A percentile compares a stretch with the other conserved stretches of the same genome.
phyloP scores from a whole-genome alignment of 2,113 vertebrate genomes.

The Glaucidium brasilianum region DNA sequence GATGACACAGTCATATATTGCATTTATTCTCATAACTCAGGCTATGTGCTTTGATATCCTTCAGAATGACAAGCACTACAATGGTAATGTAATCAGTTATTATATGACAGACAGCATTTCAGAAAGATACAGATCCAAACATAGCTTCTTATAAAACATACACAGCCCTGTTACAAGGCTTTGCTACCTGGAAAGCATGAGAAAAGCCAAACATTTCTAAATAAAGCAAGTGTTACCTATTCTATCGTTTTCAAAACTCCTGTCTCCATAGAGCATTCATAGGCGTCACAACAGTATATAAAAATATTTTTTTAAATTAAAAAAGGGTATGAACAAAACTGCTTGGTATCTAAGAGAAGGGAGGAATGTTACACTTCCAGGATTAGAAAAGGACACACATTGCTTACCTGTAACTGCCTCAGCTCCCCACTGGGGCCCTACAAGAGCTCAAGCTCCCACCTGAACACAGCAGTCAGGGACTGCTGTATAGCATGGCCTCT shows the following conservation, averaged over 20 bases:
- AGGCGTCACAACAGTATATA: not conserved
- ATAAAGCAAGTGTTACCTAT: not conserved
- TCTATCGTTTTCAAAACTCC: not conserved
- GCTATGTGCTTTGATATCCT: not conserved
- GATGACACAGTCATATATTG: not conserved
- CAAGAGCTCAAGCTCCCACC: not conserved
- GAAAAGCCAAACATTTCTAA: not conserved
- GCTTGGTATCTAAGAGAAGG: not conserved
- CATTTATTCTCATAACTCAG: not conserved
- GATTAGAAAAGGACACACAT: not conserved
- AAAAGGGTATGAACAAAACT: not conserved
- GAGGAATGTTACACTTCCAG: not conserved
- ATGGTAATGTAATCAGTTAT: not conserved
- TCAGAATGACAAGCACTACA: not conserved
- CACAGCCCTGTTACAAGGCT: not conserved
- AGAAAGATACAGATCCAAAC: not conserved
- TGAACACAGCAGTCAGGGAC: not conserved
- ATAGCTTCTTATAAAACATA: not conserved
- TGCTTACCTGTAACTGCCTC: not conserved
- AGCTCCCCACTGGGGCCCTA: not conserved
- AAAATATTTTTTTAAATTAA: no score
- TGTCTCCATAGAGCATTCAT: not conserved
- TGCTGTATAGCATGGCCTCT: fast-evolving
- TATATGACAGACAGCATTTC: not conserved
- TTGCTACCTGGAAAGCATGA: not conserved